Base-by-base conservation (phyloP, 64 coral and sea anemone genomes). In the Stichodactyla helianthus region DNA sequence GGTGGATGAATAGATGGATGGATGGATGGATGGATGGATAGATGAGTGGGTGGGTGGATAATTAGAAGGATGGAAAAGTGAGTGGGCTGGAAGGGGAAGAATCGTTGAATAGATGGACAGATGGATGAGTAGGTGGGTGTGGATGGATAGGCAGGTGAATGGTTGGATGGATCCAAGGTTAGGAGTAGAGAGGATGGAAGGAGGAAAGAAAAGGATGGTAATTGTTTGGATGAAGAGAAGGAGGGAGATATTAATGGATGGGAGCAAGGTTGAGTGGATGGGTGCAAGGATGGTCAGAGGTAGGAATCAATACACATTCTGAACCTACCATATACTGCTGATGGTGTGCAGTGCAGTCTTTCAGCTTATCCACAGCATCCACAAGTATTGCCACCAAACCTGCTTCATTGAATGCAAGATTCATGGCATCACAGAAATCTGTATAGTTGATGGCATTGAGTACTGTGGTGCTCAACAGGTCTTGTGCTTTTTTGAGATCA, bases 341-440 rank as follows among this genome's bases (percentile, higher is more conserved):
- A 44, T 44, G 35, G 35, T 44, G 35, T 44, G 35, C 35, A 44
- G 35, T 44, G 4, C 35, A 44, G 35, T 44, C 35, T 44, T 44
- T 44, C 35, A 44, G 35, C 35, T 44, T 44, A 44, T 44, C 0
- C 35, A 44, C 35, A 44, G 35, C 35, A 44, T 84, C 63, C 23
- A 84, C 54, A 10, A 83, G 59, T 12, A 84, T 14, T 11, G 52
- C 20, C 10, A 89, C 82, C 54, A 89, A 18, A 76, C 88, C 88
- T 54, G 82, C 50, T 84, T 89, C 62, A 84, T 59, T 65, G 77
- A 23, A 79, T 15, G 22, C 77, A 27, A 79, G 12, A 12, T 12
- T 19, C 22, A 79, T 27, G 13, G n/a, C 77, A 79, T 79, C 77
- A 27, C 77, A 27, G 14, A 23, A 50, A 79, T 79, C 77, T 13